phyloP scores from a whole-genome alignment of 2,797 vertebrate genomes.

The Rachycentron canadum region DNA sequence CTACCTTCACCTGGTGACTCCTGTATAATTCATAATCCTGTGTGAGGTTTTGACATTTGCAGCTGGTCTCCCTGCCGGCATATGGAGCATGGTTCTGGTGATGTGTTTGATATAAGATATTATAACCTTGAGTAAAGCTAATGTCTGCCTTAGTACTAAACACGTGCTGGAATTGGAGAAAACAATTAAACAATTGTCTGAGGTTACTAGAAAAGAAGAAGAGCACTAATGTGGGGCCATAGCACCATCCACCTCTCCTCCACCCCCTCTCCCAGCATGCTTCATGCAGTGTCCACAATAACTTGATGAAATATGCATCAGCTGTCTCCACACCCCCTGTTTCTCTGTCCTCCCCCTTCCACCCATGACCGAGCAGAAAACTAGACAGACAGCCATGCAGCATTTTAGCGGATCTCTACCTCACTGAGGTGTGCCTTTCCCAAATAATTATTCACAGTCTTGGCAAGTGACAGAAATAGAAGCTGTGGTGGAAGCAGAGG shows the following conservation, averaged over 20 bases:
- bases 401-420: constrained; percentile 33
- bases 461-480: constrained; percentile 30
- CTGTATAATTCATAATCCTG: constrained; percentile 45
- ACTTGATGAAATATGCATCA: constrained; percentile 77
- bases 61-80: constrained; percentile 15
- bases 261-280: constrained; percentile 29
- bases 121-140: constrained; percentile 4
- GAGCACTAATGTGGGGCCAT: constrained; percentile 9
- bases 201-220: not conserved
- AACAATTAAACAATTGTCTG: not conserved
- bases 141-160: not conserved
- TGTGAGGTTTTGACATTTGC: constrained; percentile 49
- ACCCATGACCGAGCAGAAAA: constrained; percentile 73
- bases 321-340: constrained; percentile 50
- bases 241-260: constrained; percentile 11
- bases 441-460: constrained; percentile 47
- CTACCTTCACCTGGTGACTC: constrained; percentile 7
- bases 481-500: constrained; percentile 32
- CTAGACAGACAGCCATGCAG: constrained; percentile 41
- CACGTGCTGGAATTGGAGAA: constrained; percentile 8
- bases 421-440: constrained; percentile 33
- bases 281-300: constrained; percentile 54
- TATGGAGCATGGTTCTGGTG: not conserved
- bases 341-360: constrained; percentile 56
- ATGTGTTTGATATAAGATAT: constrained; percentile 21